Evolutionary conservation across 2,888 invertebrate genomes (phyloP).

Genomic region (Tetragonisca angustula): DNA sequence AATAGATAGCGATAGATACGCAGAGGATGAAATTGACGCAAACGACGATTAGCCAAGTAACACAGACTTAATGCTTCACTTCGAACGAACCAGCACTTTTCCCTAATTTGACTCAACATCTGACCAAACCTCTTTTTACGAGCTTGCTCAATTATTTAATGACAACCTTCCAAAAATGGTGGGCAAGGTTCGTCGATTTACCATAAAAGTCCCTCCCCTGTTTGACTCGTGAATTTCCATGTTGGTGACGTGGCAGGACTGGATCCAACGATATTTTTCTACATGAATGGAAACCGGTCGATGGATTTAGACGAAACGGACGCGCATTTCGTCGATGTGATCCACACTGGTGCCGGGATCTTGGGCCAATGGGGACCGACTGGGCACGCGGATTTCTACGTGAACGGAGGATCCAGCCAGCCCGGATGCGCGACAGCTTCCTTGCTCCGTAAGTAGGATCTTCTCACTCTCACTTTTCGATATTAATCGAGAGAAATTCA

Average conservation of each 20-base stretch:
- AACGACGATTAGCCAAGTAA: no score
- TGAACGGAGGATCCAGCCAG: constrained; percentile 94
- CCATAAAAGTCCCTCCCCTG: background rate
- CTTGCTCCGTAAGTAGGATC: constrained; percentile 89
- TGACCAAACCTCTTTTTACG: no score
- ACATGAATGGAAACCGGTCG: constrained; percentile 92
- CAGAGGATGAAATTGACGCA: no score
- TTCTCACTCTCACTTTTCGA: background rate
- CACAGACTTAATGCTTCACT: no score
- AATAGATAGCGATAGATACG: no score
- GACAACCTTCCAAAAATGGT: background rate
- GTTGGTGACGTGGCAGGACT: constrained; percentile 85
- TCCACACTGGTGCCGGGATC: constrained; percentile 95
- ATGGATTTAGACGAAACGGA: constrained; percentile 92
- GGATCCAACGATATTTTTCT: constrained; percentile 93
- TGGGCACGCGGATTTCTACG: constrained; percentile 95
- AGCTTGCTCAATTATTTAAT: no score
- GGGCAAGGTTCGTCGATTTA: background rate
- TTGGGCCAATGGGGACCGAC: constrained; percentile 95
- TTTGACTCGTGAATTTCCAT: background rate
- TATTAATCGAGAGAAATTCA: background rate
- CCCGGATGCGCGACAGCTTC: constrained; percentile 94
- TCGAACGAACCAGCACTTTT: no score
- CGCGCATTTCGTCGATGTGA: constrained; percentile 92
- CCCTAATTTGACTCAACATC: no score